Evolutionary conservation across 2,797 vertebrate genomes (phyloP).

Genomic region (Myripristis murdjan): DNA sequence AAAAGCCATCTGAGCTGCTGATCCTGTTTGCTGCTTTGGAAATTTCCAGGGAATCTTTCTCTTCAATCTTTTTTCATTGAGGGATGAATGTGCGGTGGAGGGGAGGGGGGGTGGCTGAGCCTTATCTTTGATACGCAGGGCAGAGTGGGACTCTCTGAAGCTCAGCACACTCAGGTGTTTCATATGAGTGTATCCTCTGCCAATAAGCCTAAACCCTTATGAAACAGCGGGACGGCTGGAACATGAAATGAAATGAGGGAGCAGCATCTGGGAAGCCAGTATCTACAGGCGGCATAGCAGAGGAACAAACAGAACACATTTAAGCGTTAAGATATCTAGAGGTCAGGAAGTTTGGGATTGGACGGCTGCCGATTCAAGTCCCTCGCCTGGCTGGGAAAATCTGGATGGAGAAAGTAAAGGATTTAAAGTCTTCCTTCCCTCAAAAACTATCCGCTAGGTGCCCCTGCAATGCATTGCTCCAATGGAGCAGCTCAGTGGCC

Average conservation of each 20-base stretch:
- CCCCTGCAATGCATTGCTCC: too few relatives aligned
- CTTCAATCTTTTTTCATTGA: conserved; percentile 60
- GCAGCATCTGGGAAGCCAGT: background rate
- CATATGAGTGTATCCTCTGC: conserved; percentile 44
- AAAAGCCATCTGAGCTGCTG: conserved; percentile 69
- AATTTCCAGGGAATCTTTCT: conserved; percentile 59
- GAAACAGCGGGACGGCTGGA: conserved; percentile 26
- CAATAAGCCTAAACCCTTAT: conserved; percentile 35
- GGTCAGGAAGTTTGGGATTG: conserved; percentile 11
- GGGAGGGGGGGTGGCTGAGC: conserved; percentile 37
- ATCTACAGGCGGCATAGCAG: background rate
- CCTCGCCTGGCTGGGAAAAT: background rate
- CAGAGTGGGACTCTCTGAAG: conserved; percentile 43
- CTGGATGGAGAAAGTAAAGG: too few relatives aligned
- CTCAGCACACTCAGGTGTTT: conserved; percentile 52
- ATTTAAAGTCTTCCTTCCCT: background rate
- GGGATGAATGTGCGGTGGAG: conserved; percentile 34
- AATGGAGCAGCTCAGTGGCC: too few relatives aligned
- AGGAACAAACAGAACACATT: background rate
- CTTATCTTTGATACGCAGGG: conserved; percentile 51
- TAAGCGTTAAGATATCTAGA: conserved; percentile 12
- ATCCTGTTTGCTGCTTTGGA: conserved; percentile 74
- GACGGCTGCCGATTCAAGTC: background rate
- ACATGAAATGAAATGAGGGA: conserved; percentile 29
- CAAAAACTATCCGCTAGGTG: background rate